phyloP scores from a whole-genome alignment of 2,113 vertebrate genomes.

The Cnemophilus loriae region DNA sequence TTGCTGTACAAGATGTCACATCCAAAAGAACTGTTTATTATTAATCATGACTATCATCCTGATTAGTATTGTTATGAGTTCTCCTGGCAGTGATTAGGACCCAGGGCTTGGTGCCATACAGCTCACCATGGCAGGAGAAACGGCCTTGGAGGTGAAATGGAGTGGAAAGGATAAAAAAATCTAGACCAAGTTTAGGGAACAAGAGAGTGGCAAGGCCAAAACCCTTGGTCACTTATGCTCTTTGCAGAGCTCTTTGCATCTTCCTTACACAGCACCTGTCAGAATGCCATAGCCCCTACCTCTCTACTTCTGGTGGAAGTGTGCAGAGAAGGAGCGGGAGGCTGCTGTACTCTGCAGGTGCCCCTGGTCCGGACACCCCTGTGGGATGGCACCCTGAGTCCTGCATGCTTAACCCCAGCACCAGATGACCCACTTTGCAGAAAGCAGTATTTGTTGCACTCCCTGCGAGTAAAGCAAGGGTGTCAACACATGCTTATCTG shows the following conservation, averaged over 20 bases:
- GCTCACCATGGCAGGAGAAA: neutral
- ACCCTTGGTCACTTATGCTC: neutral
- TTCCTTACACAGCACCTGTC: neutral
- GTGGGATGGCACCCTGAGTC: neutral
- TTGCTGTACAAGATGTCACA: neutral
- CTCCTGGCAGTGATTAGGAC: neutral
- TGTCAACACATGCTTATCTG: neutral
- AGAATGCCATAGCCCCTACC: neutral
- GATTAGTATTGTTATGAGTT: neutral
- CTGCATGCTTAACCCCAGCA: neutral
- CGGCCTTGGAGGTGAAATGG: neutral
- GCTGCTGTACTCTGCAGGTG: neutral
- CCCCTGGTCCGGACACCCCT: rapidly evolving
- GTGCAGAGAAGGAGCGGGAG: neutral
- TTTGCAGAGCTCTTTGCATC: neutral
- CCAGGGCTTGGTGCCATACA: neutral
- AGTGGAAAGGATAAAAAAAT: neutral
- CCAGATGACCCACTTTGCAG: neutral
- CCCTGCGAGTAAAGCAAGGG: neutral
- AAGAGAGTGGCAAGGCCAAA: neutral
- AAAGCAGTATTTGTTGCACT: neutral
- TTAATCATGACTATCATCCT: neutral
- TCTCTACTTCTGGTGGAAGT: neutral
- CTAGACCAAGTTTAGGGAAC: neutral
- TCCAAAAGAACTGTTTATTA: neutral